Evolutionary conservation across 2,113 vertebrate species (phyloP).

Genomic region (Pluvialis apricaria): DNA sequence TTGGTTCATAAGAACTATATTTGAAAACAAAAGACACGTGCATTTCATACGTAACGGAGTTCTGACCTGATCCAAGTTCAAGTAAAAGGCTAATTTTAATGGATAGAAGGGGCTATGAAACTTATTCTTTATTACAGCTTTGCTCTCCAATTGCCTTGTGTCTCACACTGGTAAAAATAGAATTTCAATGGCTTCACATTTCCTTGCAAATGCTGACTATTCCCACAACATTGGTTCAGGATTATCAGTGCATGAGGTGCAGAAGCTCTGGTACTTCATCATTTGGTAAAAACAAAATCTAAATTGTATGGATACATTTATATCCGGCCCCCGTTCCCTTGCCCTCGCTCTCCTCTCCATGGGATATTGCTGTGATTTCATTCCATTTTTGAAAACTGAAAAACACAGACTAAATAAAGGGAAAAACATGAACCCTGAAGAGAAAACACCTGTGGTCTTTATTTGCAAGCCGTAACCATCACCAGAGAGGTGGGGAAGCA

Average conservation of each 20-base stretch:
- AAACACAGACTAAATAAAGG: neutral
- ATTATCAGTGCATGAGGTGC: neutral
- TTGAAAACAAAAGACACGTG: neutral
- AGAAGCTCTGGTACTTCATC: neutral
- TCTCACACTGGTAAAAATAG: neutral
- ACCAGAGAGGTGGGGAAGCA: neutral
- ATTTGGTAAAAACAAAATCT: neutral
- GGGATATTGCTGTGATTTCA: neutral
- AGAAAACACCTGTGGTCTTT: neutral
- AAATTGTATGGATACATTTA: neutral
- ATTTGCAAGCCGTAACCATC: neutral
- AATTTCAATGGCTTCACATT: neutral
- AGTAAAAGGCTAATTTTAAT: neutral
- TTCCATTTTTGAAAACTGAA: neutral
- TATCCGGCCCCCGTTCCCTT: neutral
- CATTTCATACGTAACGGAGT: neutral
- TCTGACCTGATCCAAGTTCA: neutral
- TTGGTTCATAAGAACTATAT: neutral
- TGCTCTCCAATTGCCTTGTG: rapidly evolving
- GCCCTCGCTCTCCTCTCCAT: rapidly evolving
- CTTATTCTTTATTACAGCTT: neutral
- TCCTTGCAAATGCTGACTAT: neutral
- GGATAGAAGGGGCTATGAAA: neutral
- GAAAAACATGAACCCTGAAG: neutral
- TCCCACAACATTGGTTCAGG: neutral